These are phyloP conservation scores for Bombyx mandarina DNA, from an alignment of 1,140 invertebrate genomes.

Conservation along the genomic window DNA sequence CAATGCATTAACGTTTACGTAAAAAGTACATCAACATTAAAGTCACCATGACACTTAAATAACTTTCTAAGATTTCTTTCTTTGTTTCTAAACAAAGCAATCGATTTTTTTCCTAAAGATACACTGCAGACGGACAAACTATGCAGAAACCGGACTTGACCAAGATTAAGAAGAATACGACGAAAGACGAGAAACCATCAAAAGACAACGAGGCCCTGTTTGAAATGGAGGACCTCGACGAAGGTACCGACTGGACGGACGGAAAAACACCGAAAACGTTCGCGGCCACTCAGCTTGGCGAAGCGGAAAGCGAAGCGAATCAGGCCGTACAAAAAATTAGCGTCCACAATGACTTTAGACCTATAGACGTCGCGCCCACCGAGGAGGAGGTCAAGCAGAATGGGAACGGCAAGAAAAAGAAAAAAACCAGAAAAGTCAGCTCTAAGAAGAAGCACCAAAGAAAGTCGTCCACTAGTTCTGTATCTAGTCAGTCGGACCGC, in stretches of 20 bases:
- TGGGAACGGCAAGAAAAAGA: conserved; percentile 76
- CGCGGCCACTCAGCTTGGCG: conserved; percentile 55
- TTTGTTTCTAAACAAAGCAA: conserved; percentile 1
- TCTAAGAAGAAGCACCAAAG: conserved; percentile 83
- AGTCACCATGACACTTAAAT: not conserved
- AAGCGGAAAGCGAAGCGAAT: conserved; percentile 55
- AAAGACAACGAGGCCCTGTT: conserved; percentile 74
- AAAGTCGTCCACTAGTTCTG: conserved; percentile 74
- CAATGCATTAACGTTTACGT: no score
- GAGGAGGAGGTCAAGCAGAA: conserved; percentile 56
- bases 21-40: not conserved
- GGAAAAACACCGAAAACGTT: conserved; percentile 55
- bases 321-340: conserved; percentile 67
- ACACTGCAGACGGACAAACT: conserved; percentile 63
- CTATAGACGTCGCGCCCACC: conserved; percentile 65
- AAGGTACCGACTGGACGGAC: conserved; percentile 46
- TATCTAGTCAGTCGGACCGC: conserved; percentile 65
- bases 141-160: conserved; percentile 65
- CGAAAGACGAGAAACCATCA: conserved; percentile 48
- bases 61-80: no score
- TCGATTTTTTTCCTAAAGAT: conserved; percentile 29
- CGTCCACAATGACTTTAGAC: conserved; percentile 75
- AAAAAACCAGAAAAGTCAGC: conserved; percentile 82
- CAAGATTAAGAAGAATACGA: conserved; percentile 50
- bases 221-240: conserved; percentile 77